Base-by-base conservation (phyloP, 1,140 invertebrate genomes). In the Solenopsis invicta region DNA sequence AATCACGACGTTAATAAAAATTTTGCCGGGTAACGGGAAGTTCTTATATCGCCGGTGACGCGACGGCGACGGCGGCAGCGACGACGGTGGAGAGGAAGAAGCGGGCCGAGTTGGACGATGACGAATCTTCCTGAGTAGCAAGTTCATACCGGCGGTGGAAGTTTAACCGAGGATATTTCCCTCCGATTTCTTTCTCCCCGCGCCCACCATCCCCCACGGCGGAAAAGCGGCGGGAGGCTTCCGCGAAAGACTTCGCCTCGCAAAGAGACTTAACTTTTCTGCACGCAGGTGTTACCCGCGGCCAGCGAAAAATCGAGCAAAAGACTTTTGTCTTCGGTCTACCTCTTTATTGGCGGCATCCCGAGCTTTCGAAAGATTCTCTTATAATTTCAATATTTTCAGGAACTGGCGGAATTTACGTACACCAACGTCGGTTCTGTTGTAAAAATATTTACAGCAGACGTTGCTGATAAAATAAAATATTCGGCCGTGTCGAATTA, bases 121-220 rank as follows among this genome's bases (percentile, higher is more conserved):
- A 91, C 84, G 89, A 90, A 91, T 91, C 72, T 88, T 88, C 29
- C 62, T 61, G 84, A 91, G 89, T 91, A 90, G 76, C 66, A 91
- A 91, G 89, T 91, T 90, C 84, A 90, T 90, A 87, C 48, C 48
- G 50, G 72, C 80, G 37, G 74, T 76, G 48, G 66, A 90, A 91
- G 74, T 90, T 90, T 84, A 88, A 86, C 80, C 69, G 56, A 54
- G 24, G 76, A 90, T 90, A 86, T 87, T 90, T 80, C 77, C 67
- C 54, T 76, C 91, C 5, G 54, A 89, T 89, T 78, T 87, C 85
- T 90, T 86, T 87, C 75, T 87, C 71, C 48, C 71, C 59, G 48
- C 50, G 37, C 29, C 13, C 62, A 8, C 18, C n/a, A n/a, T n/a
- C n/a, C 18, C 54, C 4, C 29, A 48, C 85, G 88, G 77, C 29